Evolutionary conservation across 2,797 vertebrate species (phyloP).

Genomic region (Nannoperca obscura): DNA sequence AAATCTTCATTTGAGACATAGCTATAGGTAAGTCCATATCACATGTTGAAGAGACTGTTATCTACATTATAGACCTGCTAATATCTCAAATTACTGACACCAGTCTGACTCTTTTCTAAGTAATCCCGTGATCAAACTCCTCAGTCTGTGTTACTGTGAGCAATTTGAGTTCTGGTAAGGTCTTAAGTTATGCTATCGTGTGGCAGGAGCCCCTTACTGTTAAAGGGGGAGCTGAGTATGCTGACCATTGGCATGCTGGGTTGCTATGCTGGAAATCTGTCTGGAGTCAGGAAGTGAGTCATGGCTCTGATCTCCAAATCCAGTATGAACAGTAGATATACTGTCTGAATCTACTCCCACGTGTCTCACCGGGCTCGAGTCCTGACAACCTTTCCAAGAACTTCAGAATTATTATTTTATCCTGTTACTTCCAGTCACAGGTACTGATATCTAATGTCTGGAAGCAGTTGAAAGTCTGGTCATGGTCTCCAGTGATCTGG

Average conservation of each 20-base stretch:
- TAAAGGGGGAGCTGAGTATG: background rate
- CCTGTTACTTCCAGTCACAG: background rate
- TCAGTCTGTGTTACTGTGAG: conserved; percentile 6
- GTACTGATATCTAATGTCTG: background rate
- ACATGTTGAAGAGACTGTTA: background rate
- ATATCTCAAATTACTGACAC: background rate
- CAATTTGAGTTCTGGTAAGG: conserved; percentile 39
- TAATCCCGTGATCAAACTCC: background rate
- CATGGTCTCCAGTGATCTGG: background rate
- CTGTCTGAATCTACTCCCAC: background rate
- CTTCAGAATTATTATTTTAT: background rate
- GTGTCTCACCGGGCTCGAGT: background rate
- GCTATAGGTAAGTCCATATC: background rate
- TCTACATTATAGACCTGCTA: background rate
- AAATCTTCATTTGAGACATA: background rate
- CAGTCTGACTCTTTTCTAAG: background rate
- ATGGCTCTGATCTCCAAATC: conserved; percentile 11
- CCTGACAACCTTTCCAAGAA: background rate
- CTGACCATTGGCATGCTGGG: background rate
- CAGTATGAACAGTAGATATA: background rate
- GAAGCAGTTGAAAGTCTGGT: background rate
- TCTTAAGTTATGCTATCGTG: background rate
- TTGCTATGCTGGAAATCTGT: conserved; percentile 4
- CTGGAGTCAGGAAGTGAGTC: conserved; percentile 57
- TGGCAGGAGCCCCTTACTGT: background rate